Percentiles rank a stretch among this genome's conserved stretches.
phyloP scores from a whole-genome alignment of 2,888 invertebrate genomes.

The Acleris cristana region DNA sequence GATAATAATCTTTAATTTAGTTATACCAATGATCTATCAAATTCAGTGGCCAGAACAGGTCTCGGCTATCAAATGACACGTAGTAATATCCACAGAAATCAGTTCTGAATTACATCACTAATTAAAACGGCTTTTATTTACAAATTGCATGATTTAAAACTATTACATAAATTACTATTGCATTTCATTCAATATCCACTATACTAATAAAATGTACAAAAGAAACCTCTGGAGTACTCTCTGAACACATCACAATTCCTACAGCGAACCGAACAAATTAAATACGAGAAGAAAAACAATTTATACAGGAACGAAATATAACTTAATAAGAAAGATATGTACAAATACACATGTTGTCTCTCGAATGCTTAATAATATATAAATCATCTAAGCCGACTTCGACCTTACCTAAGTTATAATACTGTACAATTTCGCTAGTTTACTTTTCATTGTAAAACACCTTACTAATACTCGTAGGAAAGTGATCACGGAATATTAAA shows the following conservation, averaged over 20 bases:
- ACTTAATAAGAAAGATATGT: conserved; percentile 72
- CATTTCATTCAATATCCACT: conserved; percentile 77
- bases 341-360: conserved; percentile 78
- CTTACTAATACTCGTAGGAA: conserved; percentile 75
- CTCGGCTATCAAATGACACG: conserved; percentile 20
- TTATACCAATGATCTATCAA: conserved; percentile 47
- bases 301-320: conserved; percentile 81
- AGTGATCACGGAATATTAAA: conserved; percentile 73
- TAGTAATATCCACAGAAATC: conserved; percentile 55
- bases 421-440: conserved; percentile 84
- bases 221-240: conserved; percentile 61
- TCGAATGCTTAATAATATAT: conserved; percentile 70
- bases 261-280: conserved; percentile 62
- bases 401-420: conserved; percentile 77
- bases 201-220: conserved; percentile 79
- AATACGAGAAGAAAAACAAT: conserved; percentile 59
- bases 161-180: conserved; percentile 84
- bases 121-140: conserved; percentile 74
- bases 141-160: conserved; percentile 71
- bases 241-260: conserved; percentile 82
- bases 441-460: conserved; percentile 71
- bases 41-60: conserved; percentile 56
- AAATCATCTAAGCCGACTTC: conserved; percentile 72
- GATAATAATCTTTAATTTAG: conserved; percentile 42
- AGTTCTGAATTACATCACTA: conserved; percentile 51